A percentile compares a stretch with the other conserved stretches of the same genome.
Conservation (phyloP, 2,888 invertebrate genomes). For the Deroplatys truncata region DNA sequence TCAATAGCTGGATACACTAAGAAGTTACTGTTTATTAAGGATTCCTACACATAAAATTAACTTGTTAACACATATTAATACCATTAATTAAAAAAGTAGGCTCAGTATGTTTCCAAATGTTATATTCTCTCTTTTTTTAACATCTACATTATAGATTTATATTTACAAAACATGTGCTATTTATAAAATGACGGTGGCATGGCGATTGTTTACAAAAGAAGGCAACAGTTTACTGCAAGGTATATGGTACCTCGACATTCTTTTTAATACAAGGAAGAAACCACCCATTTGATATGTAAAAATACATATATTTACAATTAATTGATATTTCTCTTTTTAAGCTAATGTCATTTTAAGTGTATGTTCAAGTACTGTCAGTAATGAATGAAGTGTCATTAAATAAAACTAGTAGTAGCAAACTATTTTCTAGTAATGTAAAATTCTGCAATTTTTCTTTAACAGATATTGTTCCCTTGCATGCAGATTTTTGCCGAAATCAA, state of each 20-base stretch:
- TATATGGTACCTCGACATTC: conserved; percentile 9
- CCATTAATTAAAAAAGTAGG: not conserved
- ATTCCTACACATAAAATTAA: too few relatives aligned
- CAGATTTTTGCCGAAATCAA: not conserved
- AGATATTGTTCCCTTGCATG: not conserved
- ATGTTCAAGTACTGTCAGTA: not conserved
- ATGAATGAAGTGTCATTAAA: conserved; percentile 8
- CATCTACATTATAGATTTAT: conserved; percentile 25
- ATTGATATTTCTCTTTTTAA: conserved; percentile 13
- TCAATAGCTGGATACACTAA: too few relatives aligned
- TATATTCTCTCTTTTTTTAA: conserved; percentile 23
- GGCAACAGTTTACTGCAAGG: conserved; percentile 23
- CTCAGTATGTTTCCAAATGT: conserved; percentile 8
- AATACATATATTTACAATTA: conserved; percentile 29
- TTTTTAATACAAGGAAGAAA: conserved; percentile 23
- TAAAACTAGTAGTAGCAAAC: not conserved
- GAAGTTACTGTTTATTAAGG: too few relatives aligned
- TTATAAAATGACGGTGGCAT: conserved; percentile 27
- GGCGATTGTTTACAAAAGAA: conserved; percentile 28
- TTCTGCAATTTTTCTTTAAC: too few relatives aligned
- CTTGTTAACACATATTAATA: too few relatives aligned
- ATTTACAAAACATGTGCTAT: conserved; percentile 27
- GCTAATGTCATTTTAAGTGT: conserved; percentile 13
- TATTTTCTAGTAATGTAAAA: not conserved
- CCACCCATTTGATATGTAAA: conserved; percentile 26